Evolutionary conservation across 2,888 invertebrate species (phyloP), one percentile per base, ranked within the genome.

Genomic region (Lepidocyrtoides sp.): DNA sequence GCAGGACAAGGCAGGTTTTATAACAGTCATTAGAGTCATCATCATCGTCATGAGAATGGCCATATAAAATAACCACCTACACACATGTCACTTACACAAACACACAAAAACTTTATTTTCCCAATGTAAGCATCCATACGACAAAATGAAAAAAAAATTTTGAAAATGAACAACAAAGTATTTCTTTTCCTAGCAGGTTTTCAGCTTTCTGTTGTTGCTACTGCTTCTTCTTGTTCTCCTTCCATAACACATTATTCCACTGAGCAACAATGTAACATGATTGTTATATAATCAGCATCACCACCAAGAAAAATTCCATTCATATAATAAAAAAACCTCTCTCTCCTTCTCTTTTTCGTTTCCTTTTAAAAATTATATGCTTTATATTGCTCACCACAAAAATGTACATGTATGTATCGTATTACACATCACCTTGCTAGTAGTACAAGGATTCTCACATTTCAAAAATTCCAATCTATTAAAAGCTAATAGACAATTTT

Each of bases 381-480:
- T 36, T 63, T 63, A 14, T 63, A 0, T 57, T n/a, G 3, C 20
- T 23, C 17, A 57, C 23, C 23, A 5, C 57, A 57, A 3, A 54
- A 54, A 17, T 17, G 7, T 17, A 17, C 17, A 17, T 17, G 2
- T 7, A 8, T 48, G 8, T 48, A 48, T 14, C 12, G 44, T 17
- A 54, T 54, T 17, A 54, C 51, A 36, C 36, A 36, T 36, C 7
- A 2, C 36, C 36, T n/a, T 36, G 36, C 2, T 36, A 36, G 7
- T 36, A n/a, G n/a, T 36, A 36, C 36, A 57, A 57, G 20, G 20
- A n/a, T 5, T 57, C 3, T 57, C 7, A 17, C 20, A 8, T 66
- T 66, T 66, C n/a, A 32, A 66, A 14, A 51, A 32, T 66, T 66
- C 26, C 29, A 63, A 66, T 66, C 26, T 60, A 1, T 60, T 48